Evolutionary conservation across 2,797 vertebrate species (phyloP).

Genomic region (Cynodonichthys magdalenae): DNA sequence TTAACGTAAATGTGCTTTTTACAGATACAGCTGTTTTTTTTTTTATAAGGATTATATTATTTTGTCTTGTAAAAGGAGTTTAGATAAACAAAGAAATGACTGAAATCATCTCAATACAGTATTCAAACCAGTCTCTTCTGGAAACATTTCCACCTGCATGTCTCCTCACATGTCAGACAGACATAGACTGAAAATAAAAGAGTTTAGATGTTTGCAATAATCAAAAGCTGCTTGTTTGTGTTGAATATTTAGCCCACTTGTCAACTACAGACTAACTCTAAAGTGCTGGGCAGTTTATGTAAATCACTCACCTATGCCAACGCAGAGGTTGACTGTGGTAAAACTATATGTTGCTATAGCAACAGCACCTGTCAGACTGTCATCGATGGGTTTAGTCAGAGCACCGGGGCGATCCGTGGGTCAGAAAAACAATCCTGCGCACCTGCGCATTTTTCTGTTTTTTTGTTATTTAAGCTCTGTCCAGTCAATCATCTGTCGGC

Average conservation of each 20-base stretch:
- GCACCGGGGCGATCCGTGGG: slow-evolving; percentile 15
- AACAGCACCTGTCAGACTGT: slow-evolving; percentile 45
- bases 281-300: slow-evolving; percentile 4
- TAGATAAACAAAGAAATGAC: too few relatives aligned
- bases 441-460: slow-evolving; percentile 14
- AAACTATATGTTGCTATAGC: slow-evolving; percentile 67
- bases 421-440: slow-evolving; percentile 22
- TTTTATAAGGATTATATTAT: not conserved
- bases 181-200: not conserved
- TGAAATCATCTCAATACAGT: too few relatives aligned
- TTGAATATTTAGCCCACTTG: not conserved
- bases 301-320: slow-evolving; percentile 40
- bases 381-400: slow-evolving; percentile 44
- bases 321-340: slow-evolving; percentile 24
- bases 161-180: not conserved
- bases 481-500: slow-evolving; percentile 28
- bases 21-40: not conserved
- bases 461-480: slow-evolving; percentile 17
- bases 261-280: not conserved
- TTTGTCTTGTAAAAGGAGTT: not conserved
- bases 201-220: slow-evolving; percentile 1
- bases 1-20: not conserved
- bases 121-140: too few relatives aligned
- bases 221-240: not conserved
- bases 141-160: not conserved